Base-by-base conservation (phyloP, 2,113 vertebrate species). In the Heterotis niloticus region DNA sequence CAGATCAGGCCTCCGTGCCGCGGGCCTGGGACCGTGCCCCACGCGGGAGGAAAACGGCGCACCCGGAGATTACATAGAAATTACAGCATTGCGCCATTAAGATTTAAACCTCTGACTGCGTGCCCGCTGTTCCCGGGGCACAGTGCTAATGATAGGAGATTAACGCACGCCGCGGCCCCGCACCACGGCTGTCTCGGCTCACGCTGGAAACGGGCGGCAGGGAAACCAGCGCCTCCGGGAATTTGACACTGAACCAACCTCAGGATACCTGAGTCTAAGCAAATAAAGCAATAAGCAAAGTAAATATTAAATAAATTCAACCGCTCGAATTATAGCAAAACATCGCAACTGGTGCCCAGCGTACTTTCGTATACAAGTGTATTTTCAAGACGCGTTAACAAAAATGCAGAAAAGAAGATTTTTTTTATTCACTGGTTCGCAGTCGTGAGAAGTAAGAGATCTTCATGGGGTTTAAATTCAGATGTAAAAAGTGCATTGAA, bases 21-120 rank as follows among this genome's bases (percentile, higher is more conserved):
- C 65, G 23, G 20, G 59, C 69, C 17, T 24, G 9, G 69, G 77
- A 56, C 70, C 73, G 10, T 76, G 17, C 44, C 4, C 65, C 81
- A 28, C 52, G 51, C 17, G 52, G 14, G 12, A 34, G 73, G 24
- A 68, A 34, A 29, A 51, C 54, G 64, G 20, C 67, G 76, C 62
- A 73, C 82, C 78, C 67, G 60, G 81, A 83, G 85, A 79, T 84
- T 84, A 83, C 82, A 82, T 13, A 52, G 70, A 82, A 82, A 82
- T 86, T 86, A 84, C 81, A 83, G 79, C 83, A 86, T 81, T 23
- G 66, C 69, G 79, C 66, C 79, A 84, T 86, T 84, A 86, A 84
- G 80, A 86, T 86, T 86, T 83, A 77, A 82, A 74, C 64, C 72
- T 72, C 64, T 68, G 79, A 77, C 75, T 77, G 75, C 34, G 51